phyloP scores from a whole-genome alignment of 2,113 vertebrate species.

The Seriola dumerili region DNA sequence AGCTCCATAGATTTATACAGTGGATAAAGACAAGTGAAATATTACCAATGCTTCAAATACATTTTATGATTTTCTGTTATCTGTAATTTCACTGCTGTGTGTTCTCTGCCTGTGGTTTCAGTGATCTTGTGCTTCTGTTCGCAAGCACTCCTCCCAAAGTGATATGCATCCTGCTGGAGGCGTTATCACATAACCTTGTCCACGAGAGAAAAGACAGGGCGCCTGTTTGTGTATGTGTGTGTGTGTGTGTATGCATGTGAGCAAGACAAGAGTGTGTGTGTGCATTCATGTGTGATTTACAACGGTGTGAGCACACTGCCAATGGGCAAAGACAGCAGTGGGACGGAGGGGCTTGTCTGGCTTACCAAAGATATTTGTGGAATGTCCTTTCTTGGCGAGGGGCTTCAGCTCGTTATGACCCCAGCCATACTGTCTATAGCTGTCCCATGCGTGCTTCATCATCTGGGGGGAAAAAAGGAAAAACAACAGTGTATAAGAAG shows the following conservation, averaged over 20 bases:
- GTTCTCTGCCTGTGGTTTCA: slow-evolving; percentile 14
- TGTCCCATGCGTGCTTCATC: slow-evolving; percentile 99
- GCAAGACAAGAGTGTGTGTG: slow-evolving; percentile 1
- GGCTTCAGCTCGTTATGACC: slow-evolving; percentile 99
- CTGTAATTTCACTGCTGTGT: background rate
- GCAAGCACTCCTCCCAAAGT: slow-evolving; percentile 7
- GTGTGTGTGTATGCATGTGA: slow-evolving; percentile 8
- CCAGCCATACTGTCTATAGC: slow-evolving; percentile 96
- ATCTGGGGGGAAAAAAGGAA: slow-evolving; percentile 84
- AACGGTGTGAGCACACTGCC: slow-evolving; percentile 35
- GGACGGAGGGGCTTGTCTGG: slow-evolving; percentile 14
- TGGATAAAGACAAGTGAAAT: background rate
- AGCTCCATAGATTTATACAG: background rate
- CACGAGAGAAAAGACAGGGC: background rate
- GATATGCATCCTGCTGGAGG: slow-evolving; percentile 31
- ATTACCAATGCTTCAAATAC: slow-evolving; percentile 1
- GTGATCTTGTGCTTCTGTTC: background rate
- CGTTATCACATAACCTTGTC: slow-evolving; percentile 49
- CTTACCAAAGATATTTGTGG: slow-evolving; percentile 99
- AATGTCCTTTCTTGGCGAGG: slow-evolving; percentile 98
- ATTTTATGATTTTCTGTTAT: background rate
- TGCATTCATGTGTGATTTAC: slow-evolving; percentile 40
- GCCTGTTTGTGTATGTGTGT: slow-evolving; percentile 1
- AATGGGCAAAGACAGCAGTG: slow-evolving; percentile 14
- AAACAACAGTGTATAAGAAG: slow-evolving; percentile 4